Conservation (phyloP, 2,113 vertebrate species). For the Leuciscus idus region DNA sequence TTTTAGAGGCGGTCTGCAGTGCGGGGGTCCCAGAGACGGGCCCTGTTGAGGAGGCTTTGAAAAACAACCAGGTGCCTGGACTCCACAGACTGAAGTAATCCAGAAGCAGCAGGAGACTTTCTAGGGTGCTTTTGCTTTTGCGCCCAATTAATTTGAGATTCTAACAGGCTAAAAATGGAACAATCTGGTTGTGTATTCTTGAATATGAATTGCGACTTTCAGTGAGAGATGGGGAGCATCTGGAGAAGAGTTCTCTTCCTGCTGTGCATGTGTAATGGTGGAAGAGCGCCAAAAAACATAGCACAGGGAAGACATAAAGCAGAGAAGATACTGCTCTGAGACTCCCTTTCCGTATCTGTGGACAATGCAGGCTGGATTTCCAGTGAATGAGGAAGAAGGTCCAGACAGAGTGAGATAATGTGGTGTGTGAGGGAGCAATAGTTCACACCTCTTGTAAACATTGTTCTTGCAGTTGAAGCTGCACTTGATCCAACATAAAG, state of each 20-base stretch:
- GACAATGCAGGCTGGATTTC: not conserved
- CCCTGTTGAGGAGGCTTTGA: slow-evolving; percentile 9
- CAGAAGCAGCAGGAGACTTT: slow-evolving; percentile 3
- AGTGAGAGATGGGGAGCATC: slow-evolving; percentile 19
- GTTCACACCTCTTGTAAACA: slow-evolving; percentile 8
- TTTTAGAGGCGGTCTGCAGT: slow-evolving; percentile 50
- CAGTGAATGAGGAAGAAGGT: not conserved
- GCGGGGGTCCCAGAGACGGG: slow-evolving; percentile 26
- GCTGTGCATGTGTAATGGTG: slow-evolving; percentile 19
- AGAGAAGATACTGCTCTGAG: slow-evolving; percentile 28
- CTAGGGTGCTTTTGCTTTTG: not conserved
- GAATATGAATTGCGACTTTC: slow-evolving; percentile 15
- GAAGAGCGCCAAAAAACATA: slow-evolving; percentile 15
- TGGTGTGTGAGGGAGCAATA: slow-evolving; percentile 15
- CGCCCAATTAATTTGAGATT: slow-evolving; percentile 4
- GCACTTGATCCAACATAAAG: slow-evolving; percentile 25
- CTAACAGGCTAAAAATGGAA: slow-evolving; percentile 11
- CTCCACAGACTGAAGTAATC: slow-evolving; percentile 25
- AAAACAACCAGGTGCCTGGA: slow-evolving; percentile 11
- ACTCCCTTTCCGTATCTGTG: slow-evolving; percentile 35
- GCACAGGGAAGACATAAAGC: slow-evolving; percentile 17
- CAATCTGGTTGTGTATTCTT: not conserved
- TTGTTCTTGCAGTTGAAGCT: slow-evolving; percentile 26
- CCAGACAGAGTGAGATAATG: slow-evolving; percentile 32
- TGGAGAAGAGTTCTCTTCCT: slow-evolving; percentile 24